Evolutionary conservation across 1,140 invertebrate genomes (phyloP).

Genomic region (Zaprionus tsacasi): DNA sequence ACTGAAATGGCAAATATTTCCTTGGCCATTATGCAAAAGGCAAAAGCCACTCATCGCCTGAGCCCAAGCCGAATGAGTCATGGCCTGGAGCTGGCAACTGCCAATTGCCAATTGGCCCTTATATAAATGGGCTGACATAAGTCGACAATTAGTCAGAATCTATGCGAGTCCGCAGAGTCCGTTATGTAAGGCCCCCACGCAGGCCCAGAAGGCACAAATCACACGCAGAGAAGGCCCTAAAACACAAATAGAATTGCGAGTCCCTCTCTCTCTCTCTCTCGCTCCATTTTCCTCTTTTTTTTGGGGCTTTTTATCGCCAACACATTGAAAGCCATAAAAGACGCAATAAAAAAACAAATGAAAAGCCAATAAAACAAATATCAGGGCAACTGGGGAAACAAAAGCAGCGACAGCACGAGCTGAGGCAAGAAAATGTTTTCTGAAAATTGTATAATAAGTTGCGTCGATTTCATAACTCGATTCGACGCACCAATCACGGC

Average conservation of each 20-base stretch:
- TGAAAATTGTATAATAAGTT: slow-evolving; percentile 55
- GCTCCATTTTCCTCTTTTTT: slow-evolving; percentile 32
- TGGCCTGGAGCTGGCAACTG: slow-evolving; percentile 6
- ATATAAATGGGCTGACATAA: slow-evolving; percentile 32
- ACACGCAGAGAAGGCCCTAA: neutral
- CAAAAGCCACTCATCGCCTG: neutral
- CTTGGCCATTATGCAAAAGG: slow-evolving; percentile 42
- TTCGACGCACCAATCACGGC: slow-evolving; percentile 39
- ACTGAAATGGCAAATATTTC: slow-evolving; percentile 49
- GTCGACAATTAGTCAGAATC: slow-evolving; percentile 45
- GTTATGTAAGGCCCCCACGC: slow-evolving; percentile 16
- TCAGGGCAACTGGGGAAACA: slow-evolving; percentile 56
- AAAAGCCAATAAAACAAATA: slow-evolving; percentile 73
- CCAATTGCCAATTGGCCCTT: slow-evolving; percentile 25
- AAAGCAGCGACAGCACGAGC: slow-evolving; percentile 12
- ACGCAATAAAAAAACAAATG: slow-evolving; percentile 56
- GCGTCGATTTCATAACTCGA: slow-evolving; percentile 50
- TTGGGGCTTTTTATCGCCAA: slow-evolving; percentile 50
- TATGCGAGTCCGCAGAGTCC: slow-evolving; percentile 7
- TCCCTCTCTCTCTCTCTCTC: slow-evolving; percentile 15
- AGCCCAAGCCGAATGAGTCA: slow-evolving; percentile 19
- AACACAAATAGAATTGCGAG: slow-evolving; percentile 22
- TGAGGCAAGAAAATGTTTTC: slow-evolving; percentile 49
- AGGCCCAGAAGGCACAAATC: slow-evolving; percentile 17
- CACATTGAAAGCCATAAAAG: slow-evolving; percentile 56